Conservation (phyloP, 1,140 invertebrate species). For the Sipha flava region DNA sequence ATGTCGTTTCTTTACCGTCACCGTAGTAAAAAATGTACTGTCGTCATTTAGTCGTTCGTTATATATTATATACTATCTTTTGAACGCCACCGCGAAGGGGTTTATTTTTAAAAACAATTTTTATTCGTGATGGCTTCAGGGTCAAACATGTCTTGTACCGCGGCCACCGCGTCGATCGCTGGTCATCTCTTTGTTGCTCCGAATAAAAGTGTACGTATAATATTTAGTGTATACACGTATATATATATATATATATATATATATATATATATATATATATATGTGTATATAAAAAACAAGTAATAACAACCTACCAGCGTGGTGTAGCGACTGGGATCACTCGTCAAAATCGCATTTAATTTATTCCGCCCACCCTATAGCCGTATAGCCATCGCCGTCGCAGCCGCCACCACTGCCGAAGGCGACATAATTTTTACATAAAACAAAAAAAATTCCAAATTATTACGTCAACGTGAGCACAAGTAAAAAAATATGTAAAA, state of each 20-base stretch:
- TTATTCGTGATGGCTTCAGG: conserved; percentile 9
- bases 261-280: not conserved
- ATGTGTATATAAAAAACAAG: not conserved
- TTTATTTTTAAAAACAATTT: no score
- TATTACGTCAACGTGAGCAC: not conserved
- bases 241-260: not conserved
- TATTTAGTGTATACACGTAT: not conserved
- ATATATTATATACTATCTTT: no score
- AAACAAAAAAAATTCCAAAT: not conserved
- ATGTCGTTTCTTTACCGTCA: no score
- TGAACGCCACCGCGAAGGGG: not conserved
- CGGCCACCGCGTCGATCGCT: not conserved
- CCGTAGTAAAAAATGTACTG: no score
- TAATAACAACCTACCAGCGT: not conserved
- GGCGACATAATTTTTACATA: conserved; percentile 7
- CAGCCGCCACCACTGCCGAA: not conserved
- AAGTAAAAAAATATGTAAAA: no score
- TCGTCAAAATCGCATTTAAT: conserved; percentile 28
- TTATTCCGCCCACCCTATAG: conserved; percentile 29
- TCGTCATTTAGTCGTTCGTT: no score
- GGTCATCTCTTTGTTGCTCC: conserved; percentile 1
- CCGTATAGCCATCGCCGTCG: no score
- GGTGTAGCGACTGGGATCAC: not conserved
- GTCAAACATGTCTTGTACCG: not conserved
- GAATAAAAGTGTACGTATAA: not conserved